These are phyloP conservation scores for Rhynchonycteris naso DNA, from an alignment of 2,797 vertebrate species.

Conservation along the genomic window DNA sequence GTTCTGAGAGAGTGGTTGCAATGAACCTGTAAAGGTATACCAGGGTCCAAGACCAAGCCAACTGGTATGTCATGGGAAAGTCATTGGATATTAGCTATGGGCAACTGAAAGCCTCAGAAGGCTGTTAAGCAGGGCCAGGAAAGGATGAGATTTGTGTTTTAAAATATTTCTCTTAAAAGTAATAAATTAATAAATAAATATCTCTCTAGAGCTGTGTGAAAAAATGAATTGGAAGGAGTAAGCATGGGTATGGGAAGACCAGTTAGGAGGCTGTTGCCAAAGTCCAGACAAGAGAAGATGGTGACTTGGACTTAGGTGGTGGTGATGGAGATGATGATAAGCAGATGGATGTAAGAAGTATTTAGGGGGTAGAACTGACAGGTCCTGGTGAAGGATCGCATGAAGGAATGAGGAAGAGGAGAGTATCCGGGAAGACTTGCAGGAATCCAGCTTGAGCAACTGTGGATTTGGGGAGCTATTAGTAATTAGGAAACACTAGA, in stretches of 20 bases:
- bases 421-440: conserved; percentile 27
- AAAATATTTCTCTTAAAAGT: background rate
- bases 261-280: background rate
- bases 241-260: background rate
- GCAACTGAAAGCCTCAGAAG: background rate
- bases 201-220: background rate
- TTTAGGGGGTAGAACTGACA: background rate
- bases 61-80: background rate
- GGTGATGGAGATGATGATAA: background rate
- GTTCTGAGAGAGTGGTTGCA: background rate
- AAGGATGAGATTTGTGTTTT: background rate
- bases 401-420: background rate
- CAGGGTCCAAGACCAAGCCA: background rate
- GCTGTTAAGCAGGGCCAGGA: background rate
- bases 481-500: background rate
- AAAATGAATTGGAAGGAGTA: background rate
- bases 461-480: background rate
- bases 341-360: background rate
- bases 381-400: background rate
- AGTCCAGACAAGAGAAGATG: background rate
- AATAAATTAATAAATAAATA: background rate
- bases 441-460: conserved; percentile 13
- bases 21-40: background rate
- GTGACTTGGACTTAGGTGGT: background rate
- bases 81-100: background rate